Evolutionary conservation across 2,888 invertebrate genomes (phyloP), one percentile per base, ranked within the genome.

Genomic region (Bellardia bayeri): DNA sequence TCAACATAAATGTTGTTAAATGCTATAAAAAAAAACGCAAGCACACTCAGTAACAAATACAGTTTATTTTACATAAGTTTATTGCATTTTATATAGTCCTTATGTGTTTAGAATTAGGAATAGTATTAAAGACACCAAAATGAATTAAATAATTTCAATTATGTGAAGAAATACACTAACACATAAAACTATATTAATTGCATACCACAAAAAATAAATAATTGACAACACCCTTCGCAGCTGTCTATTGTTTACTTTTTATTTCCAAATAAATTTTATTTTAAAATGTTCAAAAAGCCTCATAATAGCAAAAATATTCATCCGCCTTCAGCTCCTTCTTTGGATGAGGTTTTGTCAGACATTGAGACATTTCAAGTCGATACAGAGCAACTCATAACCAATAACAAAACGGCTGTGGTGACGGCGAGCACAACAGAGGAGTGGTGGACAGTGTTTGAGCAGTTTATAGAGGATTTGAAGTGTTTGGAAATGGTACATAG

Each of bases 381-480:
- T 2, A 88, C 89, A 42, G 85, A 88, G 1, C 40, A 83, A 49
- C 9, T 45, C 0, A 23, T 13, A 13, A 30, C 2, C 5, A 61
- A 42, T 30, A 71, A 51, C 11, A 87, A 86, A 56, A 37, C 51
- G 11, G 45, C 72, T 4, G 89, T 88, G 64, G 6, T 68, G 54
- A 42, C 91, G 85, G 69, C 61, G 71, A 7, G 87, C n/a, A 54
- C 89, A 11, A 68, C 82, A 72, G 85, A 90, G 0, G 90, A 91
- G 0, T 93, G 94, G 93, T 93, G 93, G 93, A 90, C 91, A 56
- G 85, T 91, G 0, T 93, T 94, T 72, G 93, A 93, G 81, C 91
- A 91, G 33, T 93, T 93, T 72, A 91, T 93, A 2, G 90, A 90
- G 13, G 93, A 93, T 88, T 89, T 92, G 0, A 90, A 91, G 4